phyloP scores from a whole-genome alignment of 2,113 vertebrate genomes.

The Lepus timidus region DNA sequence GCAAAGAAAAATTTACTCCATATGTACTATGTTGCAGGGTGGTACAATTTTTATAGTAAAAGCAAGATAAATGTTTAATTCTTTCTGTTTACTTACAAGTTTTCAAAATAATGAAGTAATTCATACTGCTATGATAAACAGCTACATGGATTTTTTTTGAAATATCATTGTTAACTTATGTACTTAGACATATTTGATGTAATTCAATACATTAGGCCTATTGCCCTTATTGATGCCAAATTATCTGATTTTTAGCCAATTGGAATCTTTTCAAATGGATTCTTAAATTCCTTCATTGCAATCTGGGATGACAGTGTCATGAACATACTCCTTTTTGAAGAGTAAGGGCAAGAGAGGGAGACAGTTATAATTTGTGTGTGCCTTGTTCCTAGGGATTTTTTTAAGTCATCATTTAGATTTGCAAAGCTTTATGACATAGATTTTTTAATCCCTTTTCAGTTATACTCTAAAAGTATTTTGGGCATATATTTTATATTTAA shows the following conservation, averaged over 20 bases:
- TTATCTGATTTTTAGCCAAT: background rate
- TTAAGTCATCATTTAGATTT: background rate
- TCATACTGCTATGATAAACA: background rate
- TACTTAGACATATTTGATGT: background rate
- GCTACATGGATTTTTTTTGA: background rate
- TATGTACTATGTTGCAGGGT: background rate
- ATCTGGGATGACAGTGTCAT: background rate
- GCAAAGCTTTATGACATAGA: background rate
- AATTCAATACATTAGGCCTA: background rate
- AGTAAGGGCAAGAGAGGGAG: background rate
- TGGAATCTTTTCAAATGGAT: background rate
- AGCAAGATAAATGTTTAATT: background rate
- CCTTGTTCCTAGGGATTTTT: background rate
- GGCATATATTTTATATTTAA: background rate
- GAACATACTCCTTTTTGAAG: background rate
- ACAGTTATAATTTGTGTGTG: background rate
- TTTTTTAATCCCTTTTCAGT: background rate
- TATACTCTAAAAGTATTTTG: background rate
- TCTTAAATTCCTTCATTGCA: background rate
- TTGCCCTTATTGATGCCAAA: background rate
- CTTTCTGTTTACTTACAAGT: background rate
- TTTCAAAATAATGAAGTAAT: constrained; percentile 27
- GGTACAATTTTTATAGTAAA: background rate
- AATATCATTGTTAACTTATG: background rate
- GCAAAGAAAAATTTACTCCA: background rate